These are phyloP conservation scores for Lerema accius DNA, from an alignment of 1,140 invertebrate genomes.

Conservation along the genomic window DNA sequence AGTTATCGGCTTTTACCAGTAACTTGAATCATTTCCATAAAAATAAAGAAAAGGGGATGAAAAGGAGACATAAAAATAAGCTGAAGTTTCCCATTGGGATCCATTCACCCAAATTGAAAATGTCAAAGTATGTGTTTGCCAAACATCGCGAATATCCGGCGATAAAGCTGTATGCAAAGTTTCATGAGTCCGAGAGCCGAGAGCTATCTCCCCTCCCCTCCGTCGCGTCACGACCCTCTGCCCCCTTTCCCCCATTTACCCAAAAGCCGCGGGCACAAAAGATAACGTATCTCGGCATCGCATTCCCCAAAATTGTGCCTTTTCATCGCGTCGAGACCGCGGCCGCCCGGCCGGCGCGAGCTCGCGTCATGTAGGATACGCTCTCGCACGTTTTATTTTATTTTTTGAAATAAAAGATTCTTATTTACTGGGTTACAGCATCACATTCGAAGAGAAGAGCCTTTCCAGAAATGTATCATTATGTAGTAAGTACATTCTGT, in stretches of 20 bases:
- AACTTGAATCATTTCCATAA: background rate
- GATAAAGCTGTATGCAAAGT: slow-evolving; percentile 22
- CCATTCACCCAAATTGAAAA: background rate
- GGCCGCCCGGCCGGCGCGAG: too few relatives aligned
- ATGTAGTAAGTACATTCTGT: too few relatives aligned
- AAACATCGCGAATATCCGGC: slow-evolving; percentile 14
- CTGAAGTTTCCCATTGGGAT: background rate
- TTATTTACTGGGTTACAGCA: too few relatives aligned
- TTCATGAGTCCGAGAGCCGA: slow-evolving; percentile 6
- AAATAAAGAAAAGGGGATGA: background rate
- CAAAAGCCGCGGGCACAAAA: slow-evolving; percentile 36
- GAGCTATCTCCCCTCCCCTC: background rate
- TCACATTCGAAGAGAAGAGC: too few relatives aligned
- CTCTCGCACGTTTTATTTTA: slow-evolving; percentile 15
- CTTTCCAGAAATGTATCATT: too few relatives aligned
- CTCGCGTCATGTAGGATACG: slow-evolving; percentile 13
- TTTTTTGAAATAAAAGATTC: slow-evolving; percentile 9
- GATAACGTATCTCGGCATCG: slow-evolving; percentile 45
- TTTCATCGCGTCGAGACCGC: slow-evolving; percentile 38
- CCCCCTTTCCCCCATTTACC: slow-evolving; percentile 12
- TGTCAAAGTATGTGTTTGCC: slow-evolving; percentile 13
- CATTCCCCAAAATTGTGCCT: slow-evolving; percentile 45
- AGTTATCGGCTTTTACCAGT: background rate
- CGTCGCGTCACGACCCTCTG: background rate
- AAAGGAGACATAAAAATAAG: background rate